phyloP scores from a whole-genome alignment of 2,113 vertebrate genomes.

The Muntiacus muntjak region DNA sequence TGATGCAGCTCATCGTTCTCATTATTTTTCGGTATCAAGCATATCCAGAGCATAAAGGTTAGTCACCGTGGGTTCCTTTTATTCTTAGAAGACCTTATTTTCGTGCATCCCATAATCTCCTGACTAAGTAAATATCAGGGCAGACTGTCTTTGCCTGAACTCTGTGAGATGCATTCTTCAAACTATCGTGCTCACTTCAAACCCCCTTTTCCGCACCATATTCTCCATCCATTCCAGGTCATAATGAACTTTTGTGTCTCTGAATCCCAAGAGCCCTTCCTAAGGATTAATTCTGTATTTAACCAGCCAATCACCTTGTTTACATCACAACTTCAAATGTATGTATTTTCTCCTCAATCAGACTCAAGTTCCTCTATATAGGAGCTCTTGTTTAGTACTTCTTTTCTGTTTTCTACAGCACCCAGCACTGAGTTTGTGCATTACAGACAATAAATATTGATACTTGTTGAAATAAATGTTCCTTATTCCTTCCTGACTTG shows the following conservation, averaged over 20 bases:
- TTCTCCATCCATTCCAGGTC: background rate
- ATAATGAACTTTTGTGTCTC: background rate
- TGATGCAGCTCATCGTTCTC: slow-evolving; percentile 86
- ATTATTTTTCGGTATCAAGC: slow-evolving; percentile 84
- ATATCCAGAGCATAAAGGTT: slow-evolving; percentile 86
- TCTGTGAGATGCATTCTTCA: background rate
- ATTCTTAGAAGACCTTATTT: background rate
- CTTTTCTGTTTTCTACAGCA: background rate
- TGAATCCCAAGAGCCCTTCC: background rate
- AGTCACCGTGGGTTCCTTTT: slow-evolving; percentile 46
- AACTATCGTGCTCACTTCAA: background rate
- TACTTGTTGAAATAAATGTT: background rate
- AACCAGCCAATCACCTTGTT: background rate
- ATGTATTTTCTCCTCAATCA: background rate
- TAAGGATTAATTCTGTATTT: background rate
- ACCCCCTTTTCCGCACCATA: background rate
- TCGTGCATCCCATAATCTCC: background rate
- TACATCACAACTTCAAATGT: background rate
- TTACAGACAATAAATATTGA: background rate
- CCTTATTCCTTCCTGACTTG: background rate
- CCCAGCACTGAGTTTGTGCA: background rate
- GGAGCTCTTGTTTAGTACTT: background rate
- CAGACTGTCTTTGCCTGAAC: background rate
- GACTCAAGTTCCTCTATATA: background rate
- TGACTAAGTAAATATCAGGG: background rate